A percentile compares a stretch with the other conserved stretches of the same genome.
Conservation (phyloP, 1,140 invertebrate genomes). For the Ridgeia piscesae region DNA sequence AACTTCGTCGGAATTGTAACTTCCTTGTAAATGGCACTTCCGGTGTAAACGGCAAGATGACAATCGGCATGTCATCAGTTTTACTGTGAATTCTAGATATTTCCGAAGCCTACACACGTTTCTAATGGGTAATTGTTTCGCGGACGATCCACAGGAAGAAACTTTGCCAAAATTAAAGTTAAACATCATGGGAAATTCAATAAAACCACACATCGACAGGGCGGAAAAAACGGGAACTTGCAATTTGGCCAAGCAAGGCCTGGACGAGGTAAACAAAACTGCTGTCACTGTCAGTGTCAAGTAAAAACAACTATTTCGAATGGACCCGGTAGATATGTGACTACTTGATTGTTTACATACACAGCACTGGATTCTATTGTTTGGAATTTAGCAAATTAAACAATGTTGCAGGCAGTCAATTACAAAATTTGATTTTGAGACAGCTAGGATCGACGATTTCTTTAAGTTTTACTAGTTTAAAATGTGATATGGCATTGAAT, state of each 20-base stretch:
- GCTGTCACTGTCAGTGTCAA: not conserved
- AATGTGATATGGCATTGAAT: no score
- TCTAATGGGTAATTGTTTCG: not conserved
- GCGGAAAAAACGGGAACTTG: constrained; percentile 92
- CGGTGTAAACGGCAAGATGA: not conserved
- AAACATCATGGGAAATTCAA: constrained; percentile 77
- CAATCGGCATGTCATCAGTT: not conserved
- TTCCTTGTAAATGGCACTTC: not conserved
- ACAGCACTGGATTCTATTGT: no score
- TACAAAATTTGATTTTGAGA: no score
- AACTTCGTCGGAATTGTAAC: not conserved
- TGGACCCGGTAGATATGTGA: not conserved
- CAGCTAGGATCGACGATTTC: no score
- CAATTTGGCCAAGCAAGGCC: constrained; percentile 77
- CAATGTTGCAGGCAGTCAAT: no score
- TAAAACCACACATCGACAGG: constrained; percentile 89
- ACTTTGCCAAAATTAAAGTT: not conserved
- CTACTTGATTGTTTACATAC: no score
- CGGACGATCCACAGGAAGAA: not conserved
- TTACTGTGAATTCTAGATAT: not conserved
- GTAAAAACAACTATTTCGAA: no score
- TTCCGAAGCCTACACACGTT: not conserved
- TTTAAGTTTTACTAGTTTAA: no score
- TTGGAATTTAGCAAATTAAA: no score
- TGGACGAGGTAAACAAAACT: constrained; percentile 65